phyloP scores from a whole-genome alignment of 2,888 invertebrate species.

The Acronicta alni region DNA sequence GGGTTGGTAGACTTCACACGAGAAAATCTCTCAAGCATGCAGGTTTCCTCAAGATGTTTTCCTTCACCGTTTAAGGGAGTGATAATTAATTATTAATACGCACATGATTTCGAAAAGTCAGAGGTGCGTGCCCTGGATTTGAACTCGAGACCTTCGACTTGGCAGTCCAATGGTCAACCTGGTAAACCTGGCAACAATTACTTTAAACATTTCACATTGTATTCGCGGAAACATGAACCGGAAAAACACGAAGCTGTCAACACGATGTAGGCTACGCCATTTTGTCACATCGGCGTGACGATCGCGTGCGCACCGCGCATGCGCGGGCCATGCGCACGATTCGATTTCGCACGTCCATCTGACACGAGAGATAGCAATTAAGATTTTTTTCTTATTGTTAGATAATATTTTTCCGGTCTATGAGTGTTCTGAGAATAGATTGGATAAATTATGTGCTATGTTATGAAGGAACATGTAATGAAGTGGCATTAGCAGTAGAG shows the following conservation, averaged over 20 bases:
- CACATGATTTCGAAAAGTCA: too few species aligned
- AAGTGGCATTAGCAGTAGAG: background rate
- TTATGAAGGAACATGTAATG: slow-evolving; percentile 1
- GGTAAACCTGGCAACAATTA: too few species aligned
- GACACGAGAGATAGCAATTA: slow-evolving; percentile 56
- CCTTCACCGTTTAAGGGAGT: too few species aligned
- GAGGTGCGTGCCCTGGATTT: too few species aligned
- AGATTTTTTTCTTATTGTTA: slow-evolving; percentile 54
- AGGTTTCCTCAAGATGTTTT: too few species aligned
- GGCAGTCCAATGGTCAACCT: too few species aligned
- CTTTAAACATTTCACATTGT: slow-evolving; percentile 12
- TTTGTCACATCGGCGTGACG: slow-evolving; percentile 54
- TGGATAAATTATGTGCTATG: slow-evolving; percentile 24
- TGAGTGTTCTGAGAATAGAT: slow-evolving; percentile 39
- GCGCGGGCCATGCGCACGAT: slow-evolving; percentile 48
- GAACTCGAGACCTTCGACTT: too few species aligned
- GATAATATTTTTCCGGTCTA: slow-evolving; percentile 59
- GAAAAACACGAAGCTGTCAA: slow-evolving; percentile 49
- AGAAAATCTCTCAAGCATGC: background rate
- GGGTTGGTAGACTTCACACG: too few species aligned
- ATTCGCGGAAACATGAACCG: slow-evolving; percentile 34
- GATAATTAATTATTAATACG: too few species aligned
- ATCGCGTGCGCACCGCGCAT: slow-evolving; percentile 44
- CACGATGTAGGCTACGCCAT: slow-evolving; percentile 41
- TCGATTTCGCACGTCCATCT: slow-evolving; percentile 53